A percentile compares a stretch with the other conserved stretches of the same genome.
Evolutionary conservation across 2,888 invertebrate genomes (phyloP).

Genomic region (Endomychus coccineus): DNA sequence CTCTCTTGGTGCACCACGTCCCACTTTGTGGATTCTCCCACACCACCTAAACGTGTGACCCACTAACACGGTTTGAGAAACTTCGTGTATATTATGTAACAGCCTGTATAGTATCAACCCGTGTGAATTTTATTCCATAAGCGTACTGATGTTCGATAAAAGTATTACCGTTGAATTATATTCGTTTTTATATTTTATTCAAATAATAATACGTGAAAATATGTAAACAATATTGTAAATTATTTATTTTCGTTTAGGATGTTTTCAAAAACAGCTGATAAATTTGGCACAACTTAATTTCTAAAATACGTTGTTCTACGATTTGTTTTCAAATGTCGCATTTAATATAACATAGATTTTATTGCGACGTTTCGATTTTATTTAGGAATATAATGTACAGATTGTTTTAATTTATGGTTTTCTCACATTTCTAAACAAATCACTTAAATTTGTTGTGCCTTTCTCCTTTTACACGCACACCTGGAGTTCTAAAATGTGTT

Average conservation of each 20-base stretch:
- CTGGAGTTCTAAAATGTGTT: slow-evolving; percentile 20
- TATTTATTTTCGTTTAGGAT: neutral
- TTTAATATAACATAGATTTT: too few relatives aligned
- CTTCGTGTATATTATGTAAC: too few relatives aligned
- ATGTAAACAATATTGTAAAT: slow-evolving; percentile 8
- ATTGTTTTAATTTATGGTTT: slow-evolving; percentile 4
- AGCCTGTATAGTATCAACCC: too few relatives aligned
- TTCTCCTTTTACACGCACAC: slow-evolving; percentile 39
- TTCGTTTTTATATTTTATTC: slow-evolving; percentile 5
- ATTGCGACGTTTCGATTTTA: too few relatives aligned
- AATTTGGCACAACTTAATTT: slow-evolving; percentile 34
- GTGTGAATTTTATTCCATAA: too few relatives aligned
- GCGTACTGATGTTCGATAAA: too few relatives aligned
- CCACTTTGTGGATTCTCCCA: too few relatives aligned
- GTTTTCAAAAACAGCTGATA: slow-evolving; percentile 34
- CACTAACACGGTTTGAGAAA: too few relatives aligned
- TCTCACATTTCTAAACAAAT: slow-evolving; percentile 27
- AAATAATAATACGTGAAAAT: too few relatives aligned
- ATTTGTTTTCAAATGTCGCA: slow-evolving; percentile 24
- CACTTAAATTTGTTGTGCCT: slow-evolving; percentile 38
- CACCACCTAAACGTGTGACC: too few relatives aligned
- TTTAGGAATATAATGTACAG: too few relatives aligned
- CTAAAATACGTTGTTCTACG: slow-evolving; percentile 7
- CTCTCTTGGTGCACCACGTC: too few relatives aligned
- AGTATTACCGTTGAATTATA: slow-evolving; percentile 9